phyloP scores from a whole-genome alignment of 2,888 invertebrate species.

The Zhuqinia jingwanae region DNA sequence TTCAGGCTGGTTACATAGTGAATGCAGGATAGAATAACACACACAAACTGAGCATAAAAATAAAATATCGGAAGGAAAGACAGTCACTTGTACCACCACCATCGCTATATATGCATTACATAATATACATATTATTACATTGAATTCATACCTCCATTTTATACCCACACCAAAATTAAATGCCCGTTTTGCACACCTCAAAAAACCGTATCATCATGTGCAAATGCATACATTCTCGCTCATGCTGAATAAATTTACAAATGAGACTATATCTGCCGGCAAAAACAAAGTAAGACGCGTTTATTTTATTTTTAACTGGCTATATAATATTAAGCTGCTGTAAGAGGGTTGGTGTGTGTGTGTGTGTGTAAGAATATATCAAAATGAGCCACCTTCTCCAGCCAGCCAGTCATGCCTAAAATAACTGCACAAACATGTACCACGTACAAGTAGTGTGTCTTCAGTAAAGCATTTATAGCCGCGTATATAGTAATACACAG shows the following conservation, averaged over 20 bases:
- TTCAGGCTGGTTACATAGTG: slow-evolving; percentile 35
- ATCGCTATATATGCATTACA: too few relatives aligned
- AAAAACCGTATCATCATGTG: neutral
- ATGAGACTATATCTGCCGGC: neutral
- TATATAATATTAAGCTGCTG: too few relatives aligned
- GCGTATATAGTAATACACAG: too few relatives aligned
- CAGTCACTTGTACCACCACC: too few relatives aligned
- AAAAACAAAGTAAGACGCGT: neutral
- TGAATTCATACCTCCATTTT: neutral
- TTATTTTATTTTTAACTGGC: too few relatives aligned
- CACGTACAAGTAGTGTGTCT: neutral
- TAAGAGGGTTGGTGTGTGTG: too few relatives aligned
- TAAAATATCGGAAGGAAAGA: neutral
- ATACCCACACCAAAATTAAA: neutral
- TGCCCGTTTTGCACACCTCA: neutral
- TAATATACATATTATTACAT: too few relatives aligned
- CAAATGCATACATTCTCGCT: neutral
- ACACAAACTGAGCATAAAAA: neutral
- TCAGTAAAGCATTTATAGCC: neutral
- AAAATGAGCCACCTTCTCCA: too few relatives aligned
- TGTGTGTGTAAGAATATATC: too few relatives aligned
- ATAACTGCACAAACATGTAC: neutral
- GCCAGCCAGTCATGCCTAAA: neutral
- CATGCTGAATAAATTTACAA: neutral
- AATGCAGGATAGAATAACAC: slow-evolving; percentile 4